Evolutionary conservation across 2,797 vertebrate species (phyloP), one percentile per base, ranked within the genome.

Genomic region (Anguilla marmorata): DNA sequence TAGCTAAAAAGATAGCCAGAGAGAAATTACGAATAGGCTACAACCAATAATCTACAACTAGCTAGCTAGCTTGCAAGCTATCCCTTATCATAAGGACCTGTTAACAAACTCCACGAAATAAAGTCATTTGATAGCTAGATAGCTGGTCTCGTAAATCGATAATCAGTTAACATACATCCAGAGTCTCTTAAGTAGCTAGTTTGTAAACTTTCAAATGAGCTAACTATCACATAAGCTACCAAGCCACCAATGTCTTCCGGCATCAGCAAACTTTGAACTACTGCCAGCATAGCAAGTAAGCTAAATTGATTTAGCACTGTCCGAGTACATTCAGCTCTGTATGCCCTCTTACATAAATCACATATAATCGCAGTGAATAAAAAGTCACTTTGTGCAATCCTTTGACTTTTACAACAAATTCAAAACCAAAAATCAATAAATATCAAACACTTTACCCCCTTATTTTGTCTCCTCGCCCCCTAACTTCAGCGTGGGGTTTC

Each of bases 381-480:
- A 16, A 72, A 72, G 7, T 11, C 27, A 19, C 30, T 76, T 4
- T 30, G 30, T 41, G 37, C 37, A 41, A 24, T 3, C 0, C 19
- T 7, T 76, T 76, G 2, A 41, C 66, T 30, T 48, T 24, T 63
- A 27, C 11, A 54, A n/a, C 8, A 66, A 21, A 27, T n/a, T 41
- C 33, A 80, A 80, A 48, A 21, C 2, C 11, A 66, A 66, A 66
- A 63, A 45, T 30, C 8, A 87, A 6, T n/a, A 33, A 12, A 0
- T 54, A 45, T 76, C 14, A 8, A 30, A 16, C 76, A 48, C 76
- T 8, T 48, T 76, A 60, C 56, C 56, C 80, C 79, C 69, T 87
- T 93, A 93, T 93, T 93, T 93, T 93, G 93, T 93, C 37, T 91
- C 87, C 92, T 91, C 91, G 54, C 93, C 84, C 87, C 94, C 94